Base-by-base conservation (phyloP, 1,140 invertebrate genomes). In the Scylla paramamosain region DNA sequence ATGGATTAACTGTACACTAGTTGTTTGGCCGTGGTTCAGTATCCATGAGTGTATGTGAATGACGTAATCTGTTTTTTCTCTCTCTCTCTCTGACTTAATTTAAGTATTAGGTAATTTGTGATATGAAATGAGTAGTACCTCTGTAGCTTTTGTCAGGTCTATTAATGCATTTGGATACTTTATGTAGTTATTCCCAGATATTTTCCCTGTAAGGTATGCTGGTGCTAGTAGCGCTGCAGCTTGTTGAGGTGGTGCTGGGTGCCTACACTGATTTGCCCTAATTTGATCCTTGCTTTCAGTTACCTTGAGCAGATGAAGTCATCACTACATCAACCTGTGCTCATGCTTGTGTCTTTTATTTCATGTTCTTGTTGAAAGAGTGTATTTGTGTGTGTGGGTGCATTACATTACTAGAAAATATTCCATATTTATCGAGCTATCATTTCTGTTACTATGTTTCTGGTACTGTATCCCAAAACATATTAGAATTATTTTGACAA, bases 221-320 rank as follows among this genome's bases (percentile, higher is more conserved):
- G 31, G 59, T 91, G 46, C 16, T 91, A 91, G 89, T 90, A 90
- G 20, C 20, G 20, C 31, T 91, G 89, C 46, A 91, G 89, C 89
- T 91, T 91, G 89, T 46, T 91, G 89, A 59, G 48, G 89, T 31
- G 48, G n/a, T 46, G 89, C 48, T 91, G 89, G 89, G 89, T 91
- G 89, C 59, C 28, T 29, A 48, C 46, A 28, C 89, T 91, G 31
- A 59, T 29, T 91, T 52, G 46, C 46, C 29, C 48, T 67, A 59
- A 91, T 91, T 59, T 91, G 48, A 59, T 46, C 8, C 59, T 91
- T 91, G 89, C 89, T 91, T 91, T 59, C 89, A 91, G 89, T 91
- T 48, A n/a, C 59, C n/a, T 31, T 91, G 45, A 29, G 89, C 59
- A 59, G 45, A 91, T 59, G 88, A 59, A 91, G 20, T 12, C 20